Evolutionary conservation across 2,113 vertebrate species (phyloP), one percentile per base, ranked within the genome.

Genomic region (Ameiurus melas): DNA sequence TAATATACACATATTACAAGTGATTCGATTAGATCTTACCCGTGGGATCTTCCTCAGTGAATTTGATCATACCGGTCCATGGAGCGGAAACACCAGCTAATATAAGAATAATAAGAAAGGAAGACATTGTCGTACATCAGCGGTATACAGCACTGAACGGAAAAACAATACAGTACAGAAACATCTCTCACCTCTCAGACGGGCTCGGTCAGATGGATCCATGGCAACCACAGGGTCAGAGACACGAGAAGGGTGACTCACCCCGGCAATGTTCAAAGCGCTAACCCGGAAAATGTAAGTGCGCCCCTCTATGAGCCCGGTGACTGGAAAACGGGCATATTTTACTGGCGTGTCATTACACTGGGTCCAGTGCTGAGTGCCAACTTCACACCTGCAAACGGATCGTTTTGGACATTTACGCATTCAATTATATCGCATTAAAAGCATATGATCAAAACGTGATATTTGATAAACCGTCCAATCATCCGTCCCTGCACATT

Each of bases 61-160:
- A 99, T 94, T 98, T 99, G 93, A 99, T 99, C 94, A 99, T 97
- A 58, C 98, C 98, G 33, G 98, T 99, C 97, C 97, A 99, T 53
- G 98, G 98, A 91, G 98, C 98, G 66, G 96, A 98, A 57, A 98
- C 96, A 6, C 97, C 97, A 93, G 97, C 98, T 99, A 90, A 85
- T 53, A 58, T 66, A 66, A 13, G 85, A 81, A 0, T 85, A 87
- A 25, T 43, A 66, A n/a, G 22, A 83, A 51, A n/a, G 0, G 79
- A 68, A 27, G 25, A 64, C 22, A 0, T 0, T 27, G 4, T 7
- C 2, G 57, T 30, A 55, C 30, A 81, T 55, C 22, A 39, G 58
- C 13, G 30, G 30, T 13, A 62, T 83, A 83, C 12, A 39, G 53
- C 51, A 58, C 17, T 58, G n/a, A 39, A 60, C 9, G 27, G 25